phyloP scores from a whole-genome alignment of 2,113 vertebrate species.

The Felis catus region DNA sequence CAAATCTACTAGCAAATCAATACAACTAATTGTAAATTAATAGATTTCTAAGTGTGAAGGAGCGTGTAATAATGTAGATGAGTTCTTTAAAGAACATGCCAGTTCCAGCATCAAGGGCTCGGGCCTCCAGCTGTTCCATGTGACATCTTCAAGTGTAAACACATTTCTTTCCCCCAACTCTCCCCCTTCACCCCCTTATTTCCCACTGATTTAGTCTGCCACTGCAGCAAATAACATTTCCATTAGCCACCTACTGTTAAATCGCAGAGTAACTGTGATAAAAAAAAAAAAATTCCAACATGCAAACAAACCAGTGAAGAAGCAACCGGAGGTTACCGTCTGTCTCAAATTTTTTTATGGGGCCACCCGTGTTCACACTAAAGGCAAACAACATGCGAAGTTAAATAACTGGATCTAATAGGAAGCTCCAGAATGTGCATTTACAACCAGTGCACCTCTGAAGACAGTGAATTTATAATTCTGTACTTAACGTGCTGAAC shows the following conservation, averaged over 20 bases:
- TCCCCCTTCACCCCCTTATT: slow-evolving; percentile 55
- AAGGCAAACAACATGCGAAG: slow-evolving; percentile 64
- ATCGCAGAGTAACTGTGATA: slow-evolving; percentile 85
- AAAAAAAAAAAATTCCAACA: slow-evolving; percentile 83
- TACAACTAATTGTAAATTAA: slow-evolving; percentile 88
- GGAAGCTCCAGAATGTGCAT: background rate
- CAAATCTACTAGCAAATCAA: slow-evolving; percentile 85
- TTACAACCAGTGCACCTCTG: background rate
- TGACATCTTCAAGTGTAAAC: slow-evolving; percentile 89
- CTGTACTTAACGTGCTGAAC: background rate
- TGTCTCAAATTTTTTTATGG: slow-evolving; percentile 79
- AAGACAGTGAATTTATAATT: background rate
- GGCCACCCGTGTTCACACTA: slow-evolving; percentile 62
- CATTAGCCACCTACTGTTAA: slow-evolving; percentile 90
- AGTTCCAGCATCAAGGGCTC: slow-evolving; percentile 75
- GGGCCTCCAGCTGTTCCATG: slow-evolving; percentile 85
- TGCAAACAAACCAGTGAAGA: slow-evolving; percentile 84
- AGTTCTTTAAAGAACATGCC: slow-evolving; percentile 78
- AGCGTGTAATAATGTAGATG: slow-evolving; percentile 81
- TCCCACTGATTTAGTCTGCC: slow-evolving; percentile 83
- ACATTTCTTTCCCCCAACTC: slow-evolving; percentile 83
- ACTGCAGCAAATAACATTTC: slow-evolving; percentile 83
- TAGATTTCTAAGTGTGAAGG: slow-evolving; percentile 84
- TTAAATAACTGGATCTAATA: slow-evolving; percentile 74
- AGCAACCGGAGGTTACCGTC: slow-evolving; percentile 79